A percentile compares a stretch with the other conserved stretches of the same genome.
Conservation (phyloP, 1,140 invertebrate species). For the Homarus americanus region DNA sequence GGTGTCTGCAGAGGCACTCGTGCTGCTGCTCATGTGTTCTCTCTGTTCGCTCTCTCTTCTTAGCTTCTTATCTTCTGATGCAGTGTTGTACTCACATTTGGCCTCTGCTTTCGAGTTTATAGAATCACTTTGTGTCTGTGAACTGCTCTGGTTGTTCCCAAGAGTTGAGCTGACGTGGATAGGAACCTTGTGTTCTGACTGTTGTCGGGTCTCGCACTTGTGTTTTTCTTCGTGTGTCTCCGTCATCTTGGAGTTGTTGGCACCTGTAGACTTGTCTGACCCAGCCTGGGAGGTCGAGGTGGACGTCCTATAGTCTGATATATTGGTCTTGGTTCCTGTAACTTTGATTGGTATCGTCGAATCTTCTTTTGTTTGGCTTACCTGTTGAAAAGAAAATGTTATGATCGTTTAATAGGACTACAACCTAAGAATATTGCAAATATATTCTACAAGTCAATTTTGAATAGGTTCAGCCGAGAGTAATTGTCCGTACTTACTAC, state of each 20-base stretch:
- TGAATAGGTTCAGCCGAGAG: too few species aligned
- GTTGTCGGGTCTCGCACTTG: too few species aligned
- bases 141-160: neutral
- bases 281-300: neutral
- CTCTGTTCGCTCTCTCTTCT: neutral
- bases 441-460: too few species aligned
- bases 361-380: neutral
- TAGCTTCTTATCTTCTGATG: neutral
- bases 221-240: too few species aligned
- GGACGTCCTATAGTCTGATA: neutral
- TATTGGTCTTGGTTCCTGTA: neutral
- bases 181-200: neutral
- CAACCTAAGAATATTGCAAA: too few species aligned
- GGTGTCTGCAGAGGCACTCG: neutral
- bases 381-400: neutral
- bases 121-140: neutral
- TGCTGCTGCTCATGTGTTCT: neutral
- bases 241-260: neutral
- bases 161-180: neutral
- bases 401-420: too few species aligned
- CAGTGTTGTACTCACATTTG: neutral
- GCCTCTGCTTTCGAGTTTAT: neutral
- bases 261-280: neutral
- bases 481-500: slow-evolving; percentile 32
- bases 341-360: neutral